A percentile compares a stretch with the other conserved stretches of the same genome.
Evolutionary conservation across 1,140 invertebrate species (phyloP).

Genomic region (Cryptotermes secundus): DNA sequence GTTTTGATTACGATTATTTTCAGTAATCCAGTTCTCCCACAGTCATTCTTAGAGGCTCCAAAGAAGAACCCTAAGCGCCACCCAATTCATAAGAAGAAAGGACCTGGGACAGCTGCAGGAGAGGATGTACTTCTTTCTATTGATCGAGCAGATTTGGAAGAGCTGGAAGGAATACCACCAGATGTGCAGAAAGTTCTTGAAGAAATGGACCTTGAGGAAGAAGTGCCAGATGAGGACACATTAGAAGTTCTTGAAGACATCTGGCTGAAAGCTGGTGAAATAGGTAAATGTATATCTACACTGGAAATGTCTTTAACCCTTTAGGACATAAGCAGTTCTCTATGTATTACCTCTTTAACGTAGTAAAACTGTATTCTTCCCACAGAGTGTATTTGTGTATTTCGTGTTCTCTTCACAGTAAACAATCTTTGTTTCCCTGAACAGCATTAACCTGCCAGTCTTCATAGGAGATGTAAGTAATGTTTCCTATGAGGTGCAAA

Average conservation of each 20-base stretch:
- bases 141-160: constrained; percentile 46
- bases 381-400: no score
- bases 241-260: constrained; percentile 76
- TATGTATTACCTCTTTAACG: no score
- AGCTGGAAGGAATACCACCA: constrained; percentile 50
- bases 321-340: no score
- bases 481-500: no score
- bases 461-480: no score
- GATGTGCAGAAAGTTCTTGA: constrained; percentile 54
- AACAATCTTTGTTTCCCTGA: no score
- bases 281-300: constrained; percentile 49
- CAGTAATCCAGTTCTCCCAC: constrained; percentile 56
- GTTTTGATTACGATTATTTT: neutral
- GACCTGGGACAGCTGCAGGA: constrained; percentile 37
- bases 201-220: constrained; percentile 47
- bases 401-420: no score
- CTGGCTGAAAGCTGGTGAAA: constrained; percentile 79
- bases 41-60: constrained; percentile 59
- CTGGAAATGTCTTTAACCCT: no score
- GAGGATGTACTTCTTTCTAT: constrained; percentile 41
- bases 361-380: no score
- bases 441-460: no score
- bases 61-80: constrained; percentile 60
- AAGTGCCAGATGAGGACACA: constrained; percentile 68
- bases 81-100: constrained; percentile 62